A percentile compares a stretch with the other conserved stretches of the same genome.
Conservation (phyloP, 2,797 vertebrate genomes). For the Phrynocephalus forsythii region DNA sequence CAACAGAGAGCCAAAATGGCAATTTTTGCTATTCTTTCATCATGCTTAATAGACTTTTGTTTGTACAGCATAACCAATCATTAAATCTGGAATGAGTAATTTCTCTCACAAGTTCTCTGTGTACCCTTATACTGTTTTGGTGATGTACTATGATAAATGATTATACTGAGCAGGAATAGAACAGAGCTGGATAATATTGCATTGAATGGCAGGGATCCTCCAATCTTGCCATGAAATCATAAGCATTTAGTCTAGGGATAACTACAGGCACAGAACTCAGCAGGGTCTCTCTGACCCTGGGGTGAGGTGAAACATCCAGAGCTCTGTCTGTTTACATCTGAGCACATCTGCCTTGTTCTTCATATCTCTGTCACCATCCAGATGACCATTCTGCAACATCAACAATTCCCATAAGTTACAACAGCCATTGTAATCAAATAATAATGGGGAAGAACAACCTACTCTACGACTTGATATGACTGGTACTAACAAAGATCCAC, state of each 20-base stretch:
- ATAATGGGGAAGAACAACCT: neutral
- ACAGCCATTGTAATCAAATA: neutral
- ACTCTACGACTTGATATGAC: neutral
- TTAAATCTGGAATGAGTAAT: constrained; percentile 54
- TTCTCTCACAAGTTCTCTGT: constrained; percentile 51
- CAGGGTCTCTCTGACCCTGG: neutral
- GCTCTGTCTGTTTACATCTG: neutral
- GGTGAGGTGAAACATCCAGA: neutral
- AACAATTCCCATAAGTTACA: too few relatives aligned
- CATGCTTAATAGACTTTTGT: constrained; percentile 7
- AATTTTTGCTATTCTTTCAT: neutral
- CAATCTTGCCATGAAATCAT: constrained; percentile 5
- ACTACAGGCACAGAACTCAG: neutral
- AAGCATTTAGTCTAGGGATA: constrained; percentile 20
- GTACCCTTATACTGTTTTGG: constrained; percentile 47
- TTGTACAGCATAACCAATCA: constrained; percentile 56
- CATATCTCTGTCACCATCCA: neutral
- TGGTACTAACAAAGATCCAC: neutral
- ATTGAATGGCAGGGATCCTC: constrained; percentile 28
- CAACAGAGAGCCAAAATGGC: neutral
- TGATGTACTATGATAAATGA: constrained; percentile 35
- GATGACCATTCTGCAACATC: neutral
- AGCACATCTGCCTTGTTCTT: constrained; percentile 8
- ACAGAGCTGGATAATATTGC: constrained; percentile 6
- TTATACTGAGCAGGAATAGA: constrained; percentile 45